These are phyloP conservation scores for Dinomys branickii DNA, from an alignment of 2,113 vertebrate genomes.

Conservation along the genomic window DNA sequence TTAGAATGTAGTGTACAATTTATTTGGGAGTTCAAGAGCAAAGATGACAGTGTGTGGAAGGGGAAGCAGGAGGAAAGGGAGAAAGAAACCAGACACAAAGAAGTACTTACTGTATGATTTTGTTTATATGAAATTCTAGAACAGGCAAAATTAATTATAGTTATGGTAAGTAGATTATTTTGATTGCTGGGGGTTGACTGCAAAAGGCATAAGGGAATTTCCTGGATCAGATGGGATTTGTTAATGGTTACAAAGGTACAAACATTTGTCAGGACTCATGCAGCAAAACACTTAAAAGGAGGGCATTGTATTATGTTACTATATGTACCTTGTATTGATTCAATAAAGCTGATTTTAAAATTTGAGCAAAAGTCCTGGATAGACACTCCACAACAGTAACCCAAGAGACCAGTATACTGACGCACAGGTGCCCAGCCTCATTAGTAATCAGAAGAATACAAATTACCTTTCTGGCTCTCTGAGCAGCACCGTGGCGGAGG, in stretches of 20 bases:
- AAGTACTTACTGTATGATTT: neutral
- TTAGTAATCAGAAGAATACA: neutral
- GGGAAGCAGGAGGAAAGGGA: neutral
- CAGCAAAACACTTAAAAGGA: neutral
- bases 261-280: neutral
- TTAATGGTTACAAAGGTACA: neutral
- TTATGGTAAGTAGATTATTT: neutral
- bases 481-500: neutral
- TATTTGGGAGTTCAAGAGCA: neutral
- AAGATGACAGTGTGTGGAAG: too few species aligned
- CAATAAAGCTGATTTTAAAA: neutral
- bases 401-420: neutral
- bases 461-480: neutral
- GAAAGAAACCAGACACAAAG: neutral
- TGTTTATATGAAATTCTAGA: conserved; percentile 16
- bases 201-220: neutral
- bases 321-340: neutral
- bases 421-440: neutral
- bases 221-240: neutral
- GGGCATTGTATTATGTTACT: neutral
- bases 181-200: neutral
- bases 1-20: neutral
- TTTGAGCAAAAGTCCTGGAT: neutral
- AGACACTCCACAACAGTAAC: neutral
- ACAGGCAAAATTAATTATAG: neutral